Evolutionary conservation across 2,797 vertebrate genomes (phyloP), one percentile per base, ranked within the genome.

Genomic region (Adelosebastes latens): DNA sequence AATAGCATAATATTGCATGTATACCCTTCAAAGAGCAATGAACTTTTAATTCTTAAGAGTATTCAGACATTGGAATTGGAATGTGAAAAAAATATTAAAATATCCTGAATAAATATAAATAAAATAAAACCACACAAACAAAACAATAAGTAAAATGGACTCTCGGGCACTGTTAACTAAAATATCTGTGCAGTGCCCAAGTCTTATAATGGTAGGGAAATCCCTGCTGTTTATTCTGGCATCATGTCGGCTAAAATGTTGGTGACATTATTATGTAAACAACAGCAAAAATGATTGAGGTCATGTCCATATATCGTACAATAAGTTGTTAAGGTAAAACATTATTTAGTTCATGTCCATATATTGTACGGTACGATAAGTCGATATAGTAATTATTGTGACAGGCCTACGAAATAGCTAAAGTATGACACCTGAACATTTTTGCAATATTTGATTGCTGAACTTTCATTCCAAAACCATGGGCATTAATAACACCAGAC

Each of bases 241-340:
- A 42, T 42, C 39, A 42, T 42, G 39, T 42, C 39, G 14, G 14
- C 39, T 42, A 42, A 14, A 42, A 42, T 39, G 36, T 2, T 1
- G 12, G 36, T 42, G 39, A 42, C 39, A 42, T 42, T 16, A 14
- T 42, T 42, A 16, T 42, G 39, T 42, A 14, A 42, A 42, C 39
- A 16, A 42, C 13, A 42, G 13, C 39, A 16, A 42, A 6, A 31
- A 31, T 31, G 39, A 16, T 3, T 42, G 39, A 42, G 39, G 14
- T 16, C 14, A 16, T 42, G 14, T 16, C 39, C 14, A 6, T 16
- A 14, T 42, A 42, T 42, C 2, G 1, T 22, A 53, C 0, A n/a
- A 56, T 25, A 25, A 25, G 5, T 24, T 12, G 24, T 36, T 36
- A 36, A 5, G 0, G 34, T 36, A 0, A 36, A 36, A 36, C 0